phyloP scores from a whole-genome alignment of 1,140 invertebrate species.

The Aphaenogaster floridana region DNA sequence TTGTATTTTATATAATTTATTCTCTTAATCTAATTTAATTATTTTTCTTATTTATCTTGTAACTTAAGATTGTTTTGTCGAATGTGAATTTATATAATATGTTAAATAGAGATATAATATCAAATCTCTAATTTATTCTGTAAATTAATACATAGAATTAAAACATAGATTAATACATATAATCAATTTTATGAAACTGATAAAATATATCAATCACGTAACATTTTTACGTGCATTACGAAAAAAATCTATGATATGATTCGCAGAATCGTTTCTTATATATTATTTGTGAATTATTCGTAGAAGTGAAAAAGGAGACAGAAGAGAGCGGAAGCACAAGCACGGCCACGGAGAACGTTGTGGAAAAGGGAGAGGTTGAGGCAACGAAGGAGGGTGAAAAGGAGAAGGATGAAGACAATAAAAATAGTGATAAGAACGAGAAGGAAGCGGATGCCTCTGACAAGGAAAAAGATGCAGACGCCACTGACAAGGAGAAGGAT shows the following conservation, averaged over 20 bases:
- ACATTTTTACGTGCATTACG: background rate
- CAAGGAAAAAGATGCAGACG: background rate
- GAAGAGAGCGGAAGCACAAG: slow-evolving; percentile 77
- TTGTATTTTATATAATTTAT: background rate
- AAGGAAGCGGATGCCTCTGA: slow-evolving; percentile 70
- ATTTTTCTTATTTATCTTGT: background rate
- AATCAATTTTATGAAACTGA: background rate
- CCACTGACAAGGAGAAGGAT: slow-evolving; percentile 84
- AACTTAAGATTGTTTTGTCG: background rate
- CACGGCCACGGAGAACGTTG: slow-evolving; percentile 80
- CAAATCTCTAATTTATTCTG: background rate
- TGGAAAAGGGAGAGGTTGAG: slow-evolving; percentile 88
- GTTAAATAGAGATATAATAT: background rate
- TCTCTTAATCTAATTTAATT: background rate
- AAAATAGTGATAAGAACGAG: slow-evolving; percentile 82
- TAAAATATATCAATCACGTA: background rate
- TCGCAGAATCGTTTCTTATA: background rate
- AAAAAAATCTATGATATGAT: slow-evolving; percentile 8
- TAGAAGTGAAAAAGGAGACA: slow-evolving; percentile 80
- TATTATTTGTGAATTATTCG: slow-evolving; percentile 1
- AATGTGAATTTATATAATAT: background rate
- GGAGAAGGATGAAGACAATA: slow-evolving; percentile 81
- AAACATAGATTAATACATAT: background rate
- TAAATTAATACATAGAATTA: background rate
- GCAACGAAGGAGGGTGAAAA: slow-evolving; percentile 87